Conservation (phyloP, 2,888 invertebrate species). For the Odontocerum albicorne region DNA sequence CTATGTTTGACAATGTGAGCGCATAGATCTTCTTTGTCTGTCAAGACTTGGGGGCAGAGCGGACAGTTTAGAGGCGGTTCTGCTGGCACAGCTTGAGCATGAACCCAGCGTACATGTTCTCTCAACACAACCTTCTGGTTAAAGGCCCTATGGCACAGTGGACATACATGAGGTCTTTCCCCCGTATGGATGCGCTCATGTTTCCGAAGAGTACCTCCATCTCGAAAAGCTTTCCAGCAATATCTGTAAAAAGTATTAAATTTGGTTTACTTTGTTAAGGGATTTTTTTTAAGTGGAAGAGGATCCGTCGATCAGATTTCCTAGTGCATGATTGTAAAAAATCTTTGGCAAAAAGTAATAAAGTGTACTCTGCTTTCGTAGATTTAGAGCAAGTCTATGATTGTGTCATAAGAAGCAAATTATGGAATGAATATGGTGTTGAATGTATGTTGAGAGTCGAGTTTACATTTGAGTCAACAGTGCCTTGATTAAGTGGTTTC, state of each 20-base stretch:
- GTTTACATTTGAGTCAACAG: no score
- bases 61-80: constrained; percentile 47
- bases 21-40: constrained; percentile 53
- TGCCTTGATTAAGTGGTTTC: no score
- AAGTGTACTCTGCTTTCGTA: no score
- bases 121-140: constrained; percentile 58
- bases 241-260: constrained; percentile 41
- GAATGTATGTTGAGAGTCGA: no score
- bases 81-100: constrained; percentile 47
- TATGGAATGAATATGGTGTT: no score
- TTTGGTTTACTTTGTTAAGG: not conserved
- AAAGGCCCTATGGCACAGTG: constrained; percentile 55
- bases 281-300: no score
- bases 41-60: constrained; percentile 48
- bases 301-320: not conserved
- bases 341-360: no score
- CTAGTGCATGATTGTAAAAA: no score
- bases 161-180: constrained; percentile 56
- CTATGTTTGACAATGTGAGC: constrained; percentile 57
- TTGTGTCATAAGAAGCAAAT: no score
- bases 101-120: constrained; percentile 56
- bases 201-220: constrained; percentile 55
- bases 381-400: no score
- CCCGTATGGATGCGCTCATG: constrained; percentile 57
- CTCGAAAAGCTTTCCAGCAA: constrained; percentile 57